Conservation (phyloP, 2,113 vertebrate genomes). For the Regulus satrapa region DNA sequence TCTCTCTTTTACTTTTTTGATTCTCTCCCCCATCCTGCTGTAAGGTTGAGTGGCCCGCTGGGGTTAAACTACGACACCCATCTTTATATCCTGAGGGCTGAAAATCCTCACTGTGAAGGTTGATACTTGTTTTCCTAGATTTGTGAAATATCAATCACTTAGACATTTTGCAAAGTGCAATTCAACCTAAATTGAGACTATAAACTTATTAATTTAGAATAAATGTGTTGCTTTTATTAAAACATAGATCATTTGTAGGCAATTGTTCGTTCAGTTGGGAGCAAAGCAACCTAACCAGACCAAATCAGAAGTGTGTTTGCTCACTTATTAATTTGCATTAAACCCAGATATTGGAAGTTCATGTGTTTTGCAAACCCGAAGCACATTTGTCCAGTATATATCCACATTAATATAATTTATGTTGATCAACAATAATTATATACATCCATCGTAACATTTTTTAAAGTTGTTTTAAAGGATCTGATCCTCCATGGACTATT, state of each 20-base stretch:
- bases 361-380: background rate
- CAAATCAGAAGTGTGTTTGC: background rate
- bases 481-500: background rate
- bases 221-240: background rate
- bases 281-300: background rate
- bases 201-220: background rate
- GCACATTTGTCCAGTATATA: background rate
- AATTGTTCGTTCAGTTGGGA: background rate
- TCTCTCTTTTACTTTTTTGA: background rate
- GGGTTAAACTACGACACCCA: background rate
- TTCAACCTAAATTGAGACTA: background rate
- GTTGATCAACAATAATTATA: background rate
- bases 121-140: background rate
- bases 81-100: background rate
- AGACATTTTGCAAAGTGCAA: background rate
- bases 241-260: background rate
- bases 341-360: background rate
- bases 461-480: background rate
- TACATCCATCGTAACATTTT: background rate
- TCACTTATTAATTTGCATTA: background rate
- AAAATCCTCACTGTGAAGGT: background rate
- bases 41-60: background rate
- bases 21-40: background rate
- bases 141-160: background rate
- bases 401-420: background rate